Base-by-base conservation (phyloP, 2,797 vertebrate species). In the Neosilurus mollespiculum region DNA sequence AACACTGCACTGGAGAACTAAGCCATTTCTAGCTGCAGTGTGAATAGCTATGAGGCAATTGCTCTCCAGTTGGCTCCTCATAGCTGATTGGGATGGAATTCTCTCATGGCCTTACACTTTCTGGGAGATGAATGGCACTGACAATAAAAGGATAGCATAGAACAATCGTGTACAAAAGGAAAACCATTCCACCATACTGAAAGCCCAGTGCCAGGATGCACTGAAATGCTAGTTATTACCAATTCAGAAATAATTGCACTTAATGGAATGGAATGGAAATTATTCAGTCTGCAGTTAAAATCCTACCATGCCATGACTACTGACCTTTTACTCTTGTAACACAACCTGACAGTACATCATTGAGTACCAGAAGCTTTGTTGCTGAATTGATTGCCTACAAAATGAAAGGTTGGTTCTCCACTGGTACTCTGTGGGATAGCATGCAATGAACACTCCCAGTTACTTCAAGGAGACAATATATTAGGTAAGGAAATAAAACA, bases 251-350 rank as follows among this genome's bases (percentile, higher is more conserved):
- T 22, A n/a, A 43, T 37, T n/a, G 20, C 20, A 34, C 18, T 8
- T 22, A 76, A 30, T 75, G 24, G 24, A 54, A 59, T 43, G 37
- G 37, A 43, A 43, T 43, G 37, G 37, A 43, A n/a, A n/a, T n/a
- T n/a, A n/a, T n/a, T n/a, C n/a, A n/a, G 51, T 20, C 59, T 20
- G 59, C 14, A 9, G 71, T 75, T 56, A 30, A 62, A 70, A 62
- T 62, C 56, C 56, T 3, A 43, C 66, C 49, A 75, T 51, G 6
- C 43, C 37, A 69, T 12, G 18, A 79, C 34, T 30, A 16, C 30
- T 84, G 67, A 80, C 75, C 67, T 84, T 72, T 73, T 58, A 65
- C 20, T 62, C 24, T 43, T 26, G 56, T 80, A 72, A 73, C 58
- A 65, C 4, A 18, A n/a, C 15, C 16, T 75, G 77, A 80, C 51